Base-by-base conservation (phyloP, 2,797 vertebrate genomes). In the Decapterus maruadsi region DNA sequence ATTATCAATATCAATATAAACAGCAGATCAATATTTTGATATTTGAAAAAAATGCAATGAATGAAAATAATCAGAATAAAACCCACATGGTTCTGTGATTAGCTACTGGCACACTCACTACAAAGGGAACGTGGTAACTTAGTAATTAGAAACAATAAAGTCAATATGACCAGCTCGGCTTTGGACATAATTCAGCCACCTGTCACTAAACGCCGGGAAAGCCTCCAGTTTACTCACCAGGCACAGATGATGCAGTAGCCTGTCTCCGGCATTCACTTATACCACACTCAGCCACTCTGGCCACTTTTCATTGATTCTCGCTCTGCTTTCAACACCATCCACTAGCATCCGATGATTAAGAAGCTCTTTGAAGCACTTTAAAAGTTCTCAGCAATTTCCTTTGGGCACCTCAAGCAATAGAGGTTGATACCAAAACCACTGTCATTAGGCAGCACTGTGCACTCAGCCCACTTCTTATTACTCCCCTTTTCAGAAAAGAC, bases 261-360 rank as follows among this genome's bases (percentile, higher is more conserved):
- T 51, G 20, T 55, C 81, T 72, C 55, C 64, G 38, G 46, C 50
- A 20, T 59, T 73, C 62, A 11, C 68, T 68, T 56, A 57, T 4
- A 58, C 29, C 56, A 58, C 53, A 64, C 73, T 56, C 48, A 48
- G 8, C 67, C 55, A 13, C 38, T 58, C 68, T 59, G 14, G 55
- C 66, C 66, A 77, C 64, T 73, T 57, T 29, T 57, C 48, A 83
- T 76, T 76, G 82, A 82, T 88, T 85, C 75, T 69, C 19, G 40
- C 68, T 63, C 63, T 29, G 66, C 57, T 81, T 73, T 69, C 79
- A 57, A n/a, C 75, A 53, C 50, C 64, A 54, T 56, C 40, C 55
- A 13, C 50, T 29, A 67, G 31, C 66, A 68, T 80, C 59, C 20
- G 54, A 57, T 82, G 77, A 81, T 77, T 55, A 72, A 68, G 55